Evolutionary conservation across 2,797 vertebrate genomes (phyloP), one percentile per base, ranked within the genome.

Genomic region (Diplodus sargus): DNA sequence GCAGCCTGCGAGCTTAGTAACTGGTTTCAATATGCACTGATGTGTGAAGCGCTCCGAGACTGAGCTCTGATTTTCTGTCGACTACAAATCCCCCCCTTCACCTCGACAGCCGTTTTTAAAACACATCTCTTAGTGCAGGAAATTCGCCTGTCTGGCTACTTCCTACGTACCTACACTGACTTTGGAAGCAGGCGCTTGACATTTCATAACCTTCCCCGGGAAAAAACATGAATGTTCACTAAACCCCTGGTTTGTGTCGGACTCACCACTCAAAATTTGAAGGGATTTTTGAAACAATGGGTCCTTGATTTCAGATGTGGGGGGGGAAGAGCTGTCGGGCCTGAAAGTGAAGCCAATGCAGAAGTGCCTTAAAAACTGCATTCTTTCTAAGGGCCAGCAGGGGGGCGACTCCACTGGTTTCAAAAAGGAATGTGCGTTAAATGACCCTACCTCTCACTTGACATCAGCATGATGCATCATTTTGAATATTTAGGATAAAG

Each of bases 21-120:
- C 88, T 85, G 84, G 60, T 71, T 89, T 89, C 82, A 85, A 70
- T 85, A 89, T 78, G 74, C 85, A 85, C 79, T 79, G 82, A 87
- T 90, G 89, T 86, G 82, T 90, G 86, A 89, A 89, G 83, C 49
- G 60, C 78, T 76, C 62, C 71, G 80, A 90, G 85, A 79, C 74
- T 20, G 28, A 83, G 81, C 72, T 78, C 58, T 54, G 70, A 75
- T 81, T 89, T 84, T 81, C 76, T 77, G 75, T 84, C 77, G 22
- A 25, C 76, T 59, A 25, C 22, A 63, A 54, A 71, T 43, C 43
- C 63, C 28, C 53, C 60, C 79, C 61, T 4, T 0, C 28, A 4
- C 28, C 28, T 4, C 28, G 53, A 49, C 70, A 68, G 62, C 71
- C 60, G 22, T 70, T 67, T n/a, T 74, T 74, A 53, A 59, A 70